Evolutionary conservation across 2,113 vertebrate genomes (phyloP), one percentile per base, ranked within the genome.

Genomic region (pig (Sus scrofa)): DNA sequence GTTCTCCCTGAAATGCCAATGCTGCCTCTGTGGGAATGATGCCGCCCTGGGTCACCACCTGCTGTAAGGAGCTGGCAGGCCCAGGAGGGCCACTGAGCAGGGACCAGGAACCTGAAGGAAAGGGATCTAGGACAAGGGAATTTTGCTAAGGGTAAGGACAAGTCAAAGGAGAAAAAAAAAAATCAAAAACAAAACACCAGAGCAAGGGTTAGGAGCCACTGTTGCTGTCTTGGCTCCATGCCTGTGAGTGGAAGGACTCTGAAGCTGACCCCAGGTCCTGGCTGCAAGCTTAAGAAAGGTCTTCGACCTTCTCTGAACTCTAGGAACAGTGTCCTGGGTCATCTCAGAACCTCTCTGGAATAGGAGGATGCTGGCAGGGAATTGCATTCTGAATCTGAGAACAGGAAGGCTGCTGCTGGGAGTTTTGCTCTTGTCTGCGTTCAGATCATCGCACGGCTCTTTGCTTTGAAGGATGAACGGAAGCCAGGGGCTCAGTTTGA

Each of bases 401-500:
- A 3, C 65, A 85, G 37, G 26, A 93, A 87, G 77, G 52, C 89
- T 89, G 54, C 85, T 96, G 73, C 77, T 50, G 77, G 67, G 85
- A 73, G 73, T 68, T 77, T 52, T 89, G 81, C 86, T 91, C 62
- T 58, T 56, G 62, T 83, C 77, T 96, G 88, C 50, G 13, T 88
- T 97, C 91, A 86, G 56, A 75, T 90, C 62, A 26, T 92, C 26
- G 56, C 86, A 44, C 87, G 52, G 44, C 79, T 94, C 90, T 95
- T 90, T 83, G 84, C 95, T 96, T 95, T 97, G 88, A 97, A 95
- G 96, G 89, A 63, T 91, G 93, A 92, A 54, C 63, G 54, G 97
- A 94, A 97, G 87, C 95, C 71, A 74, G 78, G 88, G 78, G 92
- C 83, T 96, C 62, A 20, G 60, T 97, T 96, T 96, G 97, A 96